Base-by-base conservation (phyloP, 2,113 vertebrate species). In the Oreochromis niloticus region DNA sequence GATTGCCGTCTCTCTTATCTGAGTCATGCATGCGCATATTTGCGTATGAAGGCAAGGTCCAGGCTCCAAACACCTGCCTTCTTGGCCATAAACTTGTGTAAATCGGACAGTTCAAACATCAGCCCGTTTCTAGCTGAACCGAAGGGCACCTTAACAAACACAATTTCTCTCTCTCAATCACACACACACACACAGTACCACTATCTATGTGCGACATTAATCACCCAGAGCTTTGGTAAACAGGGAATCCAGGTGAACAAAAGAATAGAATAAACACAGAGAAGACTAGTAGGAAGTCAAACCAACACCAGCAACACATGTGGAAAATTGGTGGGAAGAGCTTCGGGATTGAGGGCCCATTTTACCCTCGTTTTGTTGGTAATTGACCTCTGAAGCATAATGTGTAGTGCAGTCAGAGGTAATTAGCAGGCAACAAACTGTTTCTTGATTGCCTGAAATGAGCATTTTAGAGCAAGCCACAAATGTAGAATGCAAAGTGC, bases 341-440 rank as follows among this genome's bases (percentile, higher is more conserved):
- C 93, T 93, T 90, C 66, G 63, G 92, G 95, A 95, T 91, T 92
- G 95, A 94, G 91, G 94, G 88, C 91, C 95, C 93, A 95, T 96
- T 96, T 97, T 96, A 94, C 93, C 94, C 93, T 95, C 94, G 93
- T 94, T 97, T 97, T 96, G 97, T 96, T 96, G 95, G 97, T 98
- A 98, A 99, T 98, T 99, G 97, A 99, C 97, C 98, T 97, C 97
- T 97, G 97, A 96, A 97, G 96, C 91, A 95, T 97, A 98, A 98
- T 95, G 97, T 97, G 98, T 96, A 96, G 97, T 98, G 97, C 98
- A 97, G 98, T 97, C 97, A 97, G 94, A 95, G 95, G 97, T 98
- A 98, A 99, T 99, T 99, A 97, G 94, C 94, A 94, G 96, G 95
- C 96, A 96, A 96, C 95, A 97, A 99, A 98, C 97, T 97, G 97